A percentile compares a stretch with the other conserved stretches of the same genome.
Evolutionary conservation across 2,797 vertebrate genomes (phyloP).

Genomic region (Gobionotothen gibberifrons): DNA sequence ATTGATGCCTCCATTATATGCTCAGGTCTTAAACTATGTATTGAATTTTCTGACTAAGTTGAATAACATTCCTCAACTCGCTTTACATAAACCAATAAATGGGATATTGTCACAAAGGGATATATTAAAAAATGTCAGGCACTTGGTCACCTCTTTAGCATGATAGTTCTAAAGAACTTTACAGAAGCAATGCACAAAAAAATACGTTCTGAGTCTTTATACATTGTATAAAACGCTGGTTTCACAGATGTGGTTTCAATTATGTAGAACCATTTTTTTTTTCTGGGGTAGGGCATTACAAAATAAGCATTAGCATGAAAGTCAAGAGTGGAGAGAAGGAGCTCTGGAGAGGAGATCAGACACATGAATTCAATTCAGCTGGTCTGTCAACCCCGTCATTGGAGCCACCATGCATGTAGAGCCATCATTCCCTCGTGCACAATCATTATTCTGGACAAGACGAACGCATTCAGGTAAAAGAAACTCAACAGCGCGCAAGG

Average conservation of each 20-base stretch:
- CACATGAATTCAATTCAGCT: slow-evolving; percentile 62
- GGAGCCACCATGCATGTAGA: slow-evolving; percentile 57
- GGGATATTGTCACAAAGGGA: not conserved
- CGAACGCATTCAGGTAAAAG: slow-evolving; percentile 56
- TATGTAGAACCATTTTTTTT: not conserved
- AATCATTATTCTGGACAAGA: slow-evolving; percentile 68
- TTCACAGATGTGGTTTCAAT: not conserved
- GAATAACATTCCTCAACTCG: not conserved
- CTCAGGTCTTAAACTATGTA: slow-evolving; percentile 4
- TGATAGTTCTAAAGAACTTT: not conserved
- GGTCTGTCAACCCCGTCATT: slow-evolving; percentile 62
- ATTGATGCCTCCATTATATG: slow-evolving; percentile 26
- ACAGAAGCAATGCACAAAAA: not conserved
- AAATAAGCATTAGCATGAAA: slow-evolving; percentile 8
- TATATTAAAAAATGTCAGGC: not conserved
- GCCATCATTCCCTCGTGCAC: slow-evolving; percentile 42
- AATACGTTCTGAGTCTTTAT: not conserved
- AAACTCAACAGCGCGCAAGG: slow-evolving; percentile 41
- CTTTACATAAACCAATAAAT: slow-evolving; percentile 4
- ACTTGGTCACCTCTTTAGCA: not conserved
- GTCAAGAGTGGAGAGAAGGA: not conserved
- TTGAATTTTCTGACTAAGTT: not conserved
- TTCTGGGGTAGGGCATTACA: not conserved
- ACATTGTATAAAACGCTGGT: not conserved
- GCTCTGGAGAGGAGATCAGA: slow-evolving; percentile 38